Conservation (phyloP, 2,113 vertebrate genomes). For the Syngnathus floridae region DNA sequence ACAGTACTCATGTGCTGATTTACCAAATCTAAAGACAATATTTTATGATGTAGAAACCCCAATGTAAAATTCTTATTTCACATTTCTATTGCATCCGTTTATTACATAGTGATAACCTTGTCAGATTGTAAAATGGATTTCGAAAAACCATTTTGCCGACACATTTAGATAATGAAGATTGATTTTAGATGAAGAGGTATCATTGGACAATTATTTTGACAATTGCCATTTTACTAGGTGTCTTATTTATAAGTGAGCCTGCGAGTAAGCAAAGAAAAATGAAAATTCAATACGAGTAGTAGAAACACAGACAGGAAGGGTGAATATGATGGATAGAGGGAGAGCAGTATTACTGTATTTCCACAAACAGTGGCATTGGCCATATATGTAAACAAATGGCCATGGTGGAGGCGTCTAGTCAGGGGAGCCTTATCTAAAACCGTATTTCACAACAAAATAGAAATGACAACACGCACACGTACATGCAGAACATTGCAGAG, state of each 20-base stretch:
- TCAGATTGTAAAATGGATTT: neutral
- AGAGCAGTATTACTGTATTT: neutral
- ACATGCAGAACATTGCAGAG: neutral
- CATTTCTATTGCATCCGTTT: neutral
- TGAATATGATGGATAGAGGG: neutral
- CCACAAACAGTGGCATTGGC: neutral
- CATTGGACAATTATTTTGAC: neutral
- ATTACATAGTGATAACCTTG: neutral
- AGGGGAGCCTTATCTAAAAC: neutral
- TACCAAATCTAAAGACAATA: neutral
- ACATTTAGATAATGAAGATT: slow-evolving; percentile 1
- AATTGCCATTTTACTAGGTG: neutral
- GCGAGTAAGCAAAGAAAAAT: neutral
- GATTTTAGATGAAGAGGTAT: neutral
- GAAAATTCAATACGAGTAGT: neutral
- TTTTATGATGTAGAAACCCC: neutral
- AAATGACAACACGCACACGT: neutral
- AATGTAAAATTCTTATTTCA: neutral
- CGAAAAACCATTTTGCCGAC: neutral
- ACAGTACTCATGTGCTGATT: neutral
- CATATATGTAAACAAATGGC: neutral
- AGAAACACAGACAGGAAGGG: neutral
- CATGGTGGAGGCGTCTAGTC: neutral
- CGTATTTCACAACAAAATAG: neutral
- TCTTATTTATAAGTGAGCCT: neutral